Conservation (phyloP, 2,113 vertebrate species). For the Stigmatopora argus region DNA sequence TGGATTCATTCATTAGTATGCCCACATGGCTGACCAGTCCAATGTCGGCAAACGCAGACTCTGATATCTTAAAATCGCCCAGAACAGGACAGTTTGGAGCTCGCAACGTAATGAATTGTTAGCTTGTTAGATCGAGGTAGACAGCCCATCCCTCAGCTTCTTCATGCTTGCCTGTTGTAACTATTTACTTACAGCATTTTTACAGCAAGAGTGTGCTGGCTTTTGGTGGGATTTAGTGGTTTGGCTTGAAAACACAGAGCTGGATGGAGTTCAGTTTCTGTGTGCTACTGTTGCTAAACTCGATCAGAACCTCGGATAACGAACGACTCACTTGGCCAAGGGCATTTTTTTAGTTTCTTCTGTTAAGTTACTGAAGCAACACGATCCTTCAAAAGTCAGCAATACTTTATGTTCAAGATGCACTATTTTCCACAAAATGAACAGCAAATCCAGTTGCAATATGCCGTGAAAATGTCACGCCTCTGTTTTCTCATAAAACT, state of each 20-base stretch:
- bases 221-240: constrained; percentile 45
- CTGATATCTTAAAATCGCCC: constrained; percentile 2
- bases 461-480: not conserved
- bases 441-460: not conserved
- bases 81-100: not conserved
- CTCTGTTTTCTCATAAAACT: not conserved
- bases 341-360: constrained; percentile 30
- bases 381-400: not conserved
- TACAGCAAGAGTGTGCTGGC: constrained; percentile 35
- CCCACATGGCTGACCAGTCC: constrained; percentile 22
- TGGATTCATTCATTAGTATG: constrained; percentile 33
- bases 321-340: constrained; percentile 39
- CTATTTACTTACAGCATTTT: constrained; percentile 25
- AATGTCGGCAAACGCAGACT: not conserved
- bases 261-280: constrained; percentile 25
- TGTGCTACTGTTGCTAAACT: constrained; percentile 34
- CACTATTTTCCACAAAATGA: not conserved
- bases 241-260: constrained; percentile 41
- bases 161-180: constrained; percentile 19
- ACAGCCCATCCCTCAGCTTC: constrained; percentile 4
- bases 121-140: constrained; percentile 5
- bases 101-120: constrained; percentile 1
- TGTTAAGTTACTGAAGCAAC: not conserved
- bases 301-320: constrained; percentile 45
- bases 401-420: not conserved